A percentile compares a stretch with the other conserved stretches of the same genome.
Conservation (phyloP, 2,113 vertebrate genomes). For the Eptesicus fuscus region DNA sequence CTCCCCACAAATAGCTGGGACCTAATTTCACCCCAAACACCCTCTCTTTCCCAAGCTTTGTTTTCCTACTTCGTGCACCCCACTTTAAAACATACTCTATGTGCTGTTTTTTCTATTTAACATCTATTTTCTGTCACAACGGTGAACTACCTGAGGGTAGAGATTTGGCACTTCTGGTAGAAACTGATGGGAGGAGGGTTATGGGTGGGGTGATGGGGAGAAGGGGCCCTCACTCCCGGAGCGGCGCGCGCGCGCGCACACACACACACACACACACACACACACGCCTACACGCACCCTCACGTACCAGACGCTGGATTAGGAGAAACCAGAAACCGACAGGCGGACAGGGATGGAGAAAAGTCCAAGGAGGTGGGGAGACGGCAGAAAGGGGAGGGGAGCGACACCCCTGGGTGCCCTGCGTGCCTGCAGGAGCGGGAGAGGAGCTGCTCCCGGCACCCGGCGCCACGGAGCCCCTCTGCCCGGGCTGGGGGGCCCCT, state of each 20-base stretch:
- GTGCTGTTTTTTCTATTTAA: neutral
- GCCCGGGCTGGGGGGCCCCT: neutral
- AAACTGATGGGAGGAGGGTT: neutral
- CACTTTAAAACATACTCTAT: neutral
- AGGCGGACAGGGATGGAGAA: neutral
- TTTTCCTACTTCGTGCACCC: neutral
- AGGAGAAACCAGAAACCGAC: neutral
- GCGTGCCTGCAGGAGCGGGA: neutral
- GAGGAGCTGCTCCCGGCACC: neutral
- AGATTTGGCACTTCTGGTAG: neutral
- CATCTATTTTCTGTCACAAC: neutral
- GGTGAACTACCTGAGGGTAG: neutral
- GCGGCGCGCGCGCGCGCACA: accelerated
- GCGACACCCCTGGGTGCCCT: neutral
- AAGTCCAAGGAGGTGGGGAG: neutral
- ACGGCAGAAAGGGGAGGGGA: neutral
- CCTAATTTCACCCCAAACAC: neutral
- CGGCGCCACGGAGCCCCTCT: neutral
- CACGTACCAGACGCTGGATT: neutral
- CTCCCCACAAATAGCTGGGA: neutral
- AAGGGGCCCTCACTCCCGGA: neutral
- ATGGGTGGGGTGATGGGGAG: neutral
- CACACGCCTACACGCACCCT: neutral
- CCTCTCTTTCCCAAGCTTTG: neutral
- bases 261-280: accelerated